phyloP scores from a whole-genome alignment of 1,140 invertebrate genomes.

The Drosophila melanica region DNA sequence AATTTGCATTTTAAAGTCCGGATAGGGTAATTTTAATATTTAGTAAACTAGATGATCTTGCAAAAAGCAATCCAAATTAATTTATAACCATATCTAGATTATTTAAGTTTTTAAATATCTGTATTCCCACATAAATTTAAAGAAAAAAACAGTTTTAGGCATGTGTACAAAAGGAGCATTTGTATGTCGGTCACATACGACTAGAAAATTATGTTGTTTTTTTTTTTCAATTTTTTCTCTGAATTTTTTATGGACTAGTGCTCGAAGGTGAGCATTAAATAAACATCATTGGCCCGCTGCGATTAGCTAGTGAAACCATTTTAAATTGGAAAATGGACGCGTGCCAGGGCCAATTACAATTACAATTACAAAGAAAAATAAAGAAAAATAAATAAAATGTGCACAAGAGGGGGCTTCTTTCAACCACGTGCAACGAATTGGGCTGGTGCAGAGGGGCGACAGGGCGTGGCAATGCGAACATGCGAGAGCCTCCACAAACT shows the following conservation, averaged over 20 bases:
- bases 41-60: no score
- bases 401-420: background rate
- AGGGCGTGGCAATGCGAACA: background rate
- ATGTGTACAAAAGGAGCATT: no score
- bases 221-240: conserved; percentile 4
- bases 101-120: no score
- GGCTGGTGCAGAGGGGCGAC: no score
- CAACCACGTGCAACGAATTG: no score
- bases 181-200: no score
- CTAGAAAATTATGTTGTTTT: background rate
- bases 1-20: no score
- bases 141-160: no score
- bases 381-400: background rate
- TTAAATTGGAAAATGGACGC: conserved; percentile 44
- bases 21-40: no score
- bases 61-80: no score
- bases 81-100: no score
- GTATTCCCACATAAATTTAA: no score
- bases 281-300: conserved; percentile 35
- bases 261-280: conserved; percentile 39
- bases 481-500: background rate
- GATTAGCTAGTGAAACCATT: conserved; percentile 34
- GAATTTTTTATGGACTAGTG: conserved; percentile 26
- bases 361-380: conserved; percentile 9
- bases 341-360: conserved; percentile 15